Conservation (phyloP, 1,140 invertebrate species). For the Saccostrea cuccullata region DNA sequence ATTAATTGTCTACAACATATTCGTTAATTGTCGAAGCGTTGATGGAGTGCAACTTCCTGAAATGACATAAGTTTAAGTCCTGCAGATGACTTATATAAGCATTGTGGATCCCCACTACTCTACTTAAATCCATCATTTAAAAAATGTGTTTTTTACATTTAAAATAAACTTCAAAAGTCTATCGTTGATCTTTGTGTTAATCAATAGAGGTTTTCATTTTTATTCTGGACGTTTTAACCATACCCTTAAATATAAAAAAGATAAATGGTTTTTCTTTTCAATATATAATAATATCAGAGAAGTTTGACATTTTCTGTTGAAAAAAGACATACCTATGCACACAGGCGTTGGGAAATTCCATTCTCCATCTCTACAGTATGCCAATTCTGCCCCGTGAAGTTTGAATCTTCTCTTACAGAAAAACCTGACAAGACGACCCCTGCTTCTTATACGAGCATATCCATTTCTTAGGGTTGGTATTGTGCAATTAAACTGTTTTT, state of each 20-base stretch:
- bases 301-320: neutral
- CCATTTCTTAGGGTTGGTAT: neutral
- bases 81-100: neutral
- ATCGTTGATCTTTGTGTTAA: neutral
- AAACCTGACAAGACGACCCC: neutral
- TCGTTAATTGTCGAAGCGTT: too few relatives aligned
- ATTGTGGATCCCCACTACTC: neutral
- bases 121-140: neutral
- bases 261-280: too few relatives aligned
- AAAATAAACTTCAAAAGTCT: neutral
- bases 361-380: neutral
- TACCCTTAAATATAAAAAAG: neutral
- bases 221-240: neutral
- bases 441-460: neutral
- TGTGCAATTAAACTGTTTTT: neutral
- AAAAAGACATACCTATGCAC: neutral
- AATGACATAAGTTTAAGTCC: too few relatives aligned
- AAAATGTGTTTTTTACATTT: neutral
- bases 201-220: neutral
- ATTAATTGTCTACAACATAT: too few relatives aligned
- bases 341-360: slow-evolving; percentile 1
- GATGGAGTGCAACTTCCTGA: too few relatives aligned
- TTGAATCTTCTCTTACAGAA: neutral
- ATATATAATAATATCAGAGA: too few relatives aligned
- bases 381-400: neutral